A percentile compares a stretch with the other conserved stretches of the same genome.
Conservation (phyloP, 2,888 invertebrate genomes). For the Stenchaetothrips biformis region DNA sequence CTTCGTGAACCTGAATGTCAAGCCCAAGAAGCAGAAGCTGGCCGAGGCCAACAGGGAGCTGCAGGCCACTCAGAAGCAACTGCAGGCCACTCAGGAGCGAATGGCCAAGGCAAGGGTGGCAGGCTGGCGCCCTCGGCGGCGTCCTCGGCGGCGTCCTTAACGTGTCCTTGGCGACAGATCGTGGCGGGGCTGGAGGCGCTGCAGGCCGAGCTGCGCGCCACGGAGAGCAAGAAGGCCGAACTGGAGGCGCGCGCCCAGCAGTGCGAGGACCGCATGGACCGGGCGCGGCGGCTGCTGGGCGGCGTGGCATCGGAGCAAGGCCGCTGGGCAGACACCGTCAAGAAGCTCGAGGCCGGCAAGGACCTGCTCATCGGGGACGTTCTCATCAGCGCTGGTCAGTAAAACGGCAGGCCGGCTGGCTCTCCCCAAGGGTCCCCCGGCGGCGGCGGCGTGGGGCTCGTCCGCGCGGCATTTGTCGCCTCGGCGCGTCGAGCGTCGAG, state of each 20-base stretch:
- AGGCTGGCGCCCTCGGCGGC: too few relatives aligned
- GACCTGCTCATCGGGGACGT: slow-evolving; percentile 66
- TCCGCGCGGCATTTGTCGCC: too few relatives aligned
- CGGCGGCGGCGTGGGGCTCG: too few relatives aligned
- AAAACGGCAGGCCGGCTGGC: not conserved
- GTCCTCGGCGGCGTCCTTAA: too few relatives aligned
- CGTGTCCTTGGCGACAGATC: not conserved
- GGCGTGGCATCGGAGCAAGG: slow-evolving; percentile 66
- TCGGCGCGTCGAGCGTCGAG: too few relatives aligned
- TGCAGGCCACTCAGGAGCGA: slow-evolving; percentile 69
- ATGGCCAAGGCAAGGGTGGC: slow-evolving; percentile 57
- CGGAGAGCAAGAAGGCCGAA: slow-evolving; percentile 63
- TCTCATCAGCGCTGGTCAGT: slow-evolving; percentile 56
- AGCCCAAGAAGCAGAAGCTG: slow-evolving; percentile 83
- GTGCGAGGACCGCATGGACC: slow-evolving; percentile 70
- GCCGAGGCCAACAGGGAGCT: slow-evolving; percentile 66
- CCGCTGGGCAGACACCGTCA: slow-evolving; percentile 67
- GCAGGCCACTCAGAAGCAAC: slow-evolving; percentile 57
- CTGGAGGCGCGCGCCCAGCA: slow-evolving; percentile 71
- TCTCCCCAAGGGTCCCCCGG: too few relatives aligned
- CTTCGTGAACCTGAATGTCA: slow-evolving; percentile 74
- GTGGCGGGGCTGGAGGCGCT: slow-evolving; percentile 72
- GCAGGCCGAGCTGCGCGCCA: slow-evolving; percentile 64
- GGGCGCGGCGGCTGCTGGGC: slow-evolving; percentile 66
- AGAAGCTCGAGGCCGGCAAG: slow-evolving; percentile 52